Evolutionary conservation across 2,797 vertebrate genomes (phyloP).

Genomic region (Cichlasoma orientale): DNA sequence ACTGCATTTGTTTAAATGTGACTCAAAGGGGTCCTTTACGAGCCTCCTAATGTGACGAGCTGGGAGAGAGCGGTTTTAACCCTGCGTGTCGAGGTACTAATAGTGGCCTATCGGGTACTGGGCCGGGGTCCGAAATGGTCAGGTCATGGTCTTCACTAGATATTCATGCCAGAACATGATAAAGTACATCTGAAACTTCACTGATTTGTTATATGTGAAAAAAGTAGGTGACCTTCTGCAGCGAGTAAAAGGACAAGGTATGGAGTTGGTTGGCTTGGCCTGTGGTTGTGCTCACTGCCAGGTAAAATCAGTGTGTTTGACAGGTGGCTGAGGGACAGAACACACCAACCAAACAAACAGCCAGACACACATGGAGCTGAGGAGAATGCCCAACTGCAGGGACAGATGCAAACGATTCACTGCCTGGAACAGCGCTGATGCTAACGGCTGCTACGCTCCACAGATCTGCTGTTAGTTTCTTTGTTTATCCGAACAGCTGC

Average conservation of each 20-base stretch:
- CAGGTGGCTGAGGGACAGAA: constrained; percentile 44
- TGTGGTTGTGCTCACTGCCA: constrained; percentile 12
- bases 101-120: background rate
- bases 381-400: constrained; percentile 32
- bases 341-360: constrained; percentile 23
- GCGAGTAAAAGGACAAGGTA: constrained; percentile 8
- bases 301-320: constrained; percentile 47
- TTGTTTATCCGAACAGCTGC: constrained; percentile 38
- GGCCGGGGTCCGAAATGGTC: background rate
- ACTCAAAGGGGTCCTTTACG: background rate
- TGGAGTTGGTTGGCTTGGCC: background rate
- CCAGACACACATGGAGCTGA: constrained; percentile 15
- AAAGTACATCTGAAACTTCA: background rate
- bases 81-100: too few relatives aligned
- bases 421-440: constrained; percentile 32
- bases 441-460: constrained; percentile 49
- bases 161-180: background rate
- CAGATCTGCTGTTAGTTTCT: constrained; percentile 29
- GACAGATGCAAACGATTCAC: constrained; percentile 50
- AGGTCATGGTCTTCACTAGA: background rate
- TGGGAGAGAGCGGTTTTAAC: background rate
- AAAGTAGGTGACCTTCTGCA: constrained; percentile 20
- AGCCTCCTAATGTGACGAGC: background rate
- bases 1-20: background rate
- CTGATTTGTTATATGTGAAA: background rate